Base-by-base conservation (phyloP, 2,113 vertebrate genomes). In the Muntiacus reevesi region DNA sequence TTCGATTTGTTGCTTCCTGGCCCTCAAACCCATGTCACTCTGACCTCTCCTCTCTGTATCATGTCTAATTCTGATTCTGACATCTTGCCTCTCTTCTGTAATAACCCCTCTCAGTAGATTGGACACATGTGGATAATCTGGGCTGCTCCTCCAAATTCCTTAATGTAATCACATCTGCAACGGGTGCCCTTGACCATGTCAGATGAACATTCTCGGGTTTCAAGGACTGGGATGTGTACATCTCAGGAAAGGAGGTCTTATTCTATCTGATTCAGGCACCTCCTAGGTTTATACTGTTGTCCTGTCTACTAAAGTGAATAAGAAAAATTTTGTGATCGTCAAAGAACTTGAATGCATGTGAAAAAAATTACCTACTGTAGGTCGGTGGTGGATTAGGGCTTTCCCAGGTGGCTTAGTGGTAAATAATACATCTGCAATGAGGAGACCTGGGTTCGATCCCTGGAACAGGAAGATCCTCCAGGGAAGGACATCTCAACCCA, bases 21-120 rank as follows among this genome's bases (percentile, higher is more conserved):
- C 0, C 17, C 0, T 1, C 43, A 36, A n/a, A 27, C 27, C 27
- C 25, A 3, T 17, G 10, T 4, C 28, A 10, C 28, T 54, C 28
- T 3, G 14, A 14, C 8, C 59, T 50, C 50, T 30, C 16, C 33
- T 59, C 17, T 36, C 17, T 16, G 21, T 12, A 5, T 43, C 27
- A 12, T 5, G 7, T 33, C 12, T 45, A 4, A 52, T 7, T 57
- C 25, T 62, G 21, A 86, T 5, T 43, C n/a, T 67, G 47, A 15
- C 4, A 11, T 67, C 36, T 19, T 19, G 36, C 23, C 19, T 28
- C 28, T 27, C 8, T 21, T 27, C 81, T 7, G 15, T 17, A 76
- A 40, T 16, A 21, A 50, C 25, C 6, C 17, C 64, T 84, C 82
- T 83, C 21, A 64, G 43, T 83, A 28, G 10, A 30, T 0, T 47